Base-by-base conservation (phyloP, 1,140 invertebrate species). In the Telenomus remus region DNA sequence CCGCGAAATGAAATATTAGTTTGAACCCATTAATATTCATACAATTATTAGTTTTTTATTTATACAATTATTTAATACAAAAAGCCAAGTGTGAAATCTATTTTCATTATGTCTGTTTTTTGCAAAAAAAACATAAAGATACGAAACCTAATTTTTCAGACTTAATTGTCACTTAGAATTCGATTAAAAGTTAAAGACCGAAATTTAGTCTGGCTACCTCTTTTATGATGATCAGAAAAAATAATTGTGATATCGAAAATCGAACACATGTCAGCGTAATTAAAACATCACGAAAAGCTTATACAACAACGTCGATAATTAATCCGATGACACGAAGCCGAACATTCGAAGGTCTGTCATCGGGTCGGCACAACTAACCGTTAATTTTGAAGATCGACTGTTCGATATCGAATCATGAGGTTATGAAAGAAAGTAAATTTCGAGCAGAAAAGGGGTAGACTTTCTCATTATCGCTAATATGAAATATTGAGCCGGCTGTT, bases 381-480 rank as follows among this genome's bases (percentile, higher is more conserved):
- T 27, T 63, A 53, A 72, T 57, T 57, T 59, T 42, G 33, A 6
- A 37, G 68, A 72, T 72, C 59, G 51, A 16, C 19, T 6, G 8
- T 1, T 11, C 35, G 66, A 71, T 71, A 71, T 59, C 68, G 68
- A 63, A 56, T 63, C 37, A 63, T 51, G 51, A 63, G 35, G 9
- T 39, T 10, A 13, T 34, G 44, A 60, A 71, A 50, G 54, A 61
- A 56, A 50, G 53, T 43, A 56, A 56, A 42, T 42, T 53, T 54
- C 43, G 43, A n/a, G 57, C 66, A 61, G 63, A 65, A 64, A 49
- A 61, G 39, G 71, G 76, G 80, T 60, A 15, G 75, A 79, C 79
- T 82, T 80, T 76, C 72, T 78, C 77, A 84, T 85, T 85, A 82
- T 84, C 81, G 80, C 78, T 82, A 83, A 84, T 84, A 86, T 84